Percentiles rank a stretch among this genome's conserved stretches.
Evolutionary conservation across 2,113 vertebrate genomes (phyloP).

Genomic region (Poicephalus gulielmi): DNA sequence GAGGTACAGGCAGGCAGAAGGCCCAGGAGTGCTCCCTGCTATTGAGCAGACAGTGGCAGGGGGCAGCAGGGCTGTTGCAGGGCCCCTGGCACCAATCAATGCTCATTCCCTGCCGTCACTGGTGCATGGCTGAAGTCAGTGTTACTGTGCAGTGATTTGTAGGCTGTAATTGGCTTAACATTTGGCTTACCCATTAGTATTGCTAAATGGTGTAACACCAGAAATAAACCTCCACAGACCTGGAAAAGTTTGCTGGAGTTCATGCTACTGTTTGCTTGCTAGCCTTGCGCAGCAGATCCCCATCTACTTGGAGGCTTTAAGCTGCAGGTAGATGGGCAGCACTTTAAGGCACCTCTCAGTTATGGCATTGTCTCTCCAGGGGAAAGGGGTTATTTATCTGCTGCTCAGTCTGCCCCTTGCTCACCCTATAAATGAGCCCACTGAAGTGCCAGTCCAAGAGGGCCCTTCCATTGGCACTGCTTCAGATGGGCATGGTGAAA

Average conservation of each 20-base stretch:
- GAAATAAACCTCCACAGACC: background rate
- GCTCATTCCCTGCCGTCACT: background rate
- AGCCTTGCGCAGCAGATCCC: fast-evolving
- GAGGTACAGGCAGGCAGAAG: background rate
- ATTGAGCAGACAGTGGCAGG: fast-evolving
- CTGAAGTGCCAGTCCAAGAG: too few species aligned
- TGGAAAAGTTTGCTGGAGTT: background rate
- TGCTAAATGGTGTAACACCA: background rate
- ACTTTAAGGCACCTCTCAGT: background rate
- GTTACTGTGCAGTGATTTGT: slow-evolving; percentile 1
- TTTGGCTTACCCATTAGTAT: slow-evolving; percentile 10
- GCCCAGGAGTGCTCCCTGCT: background rate
- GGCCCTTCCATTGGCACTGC: background rate
- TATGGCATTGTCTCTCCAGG: fast-evolving
- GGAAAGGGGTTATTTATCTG: background rate
- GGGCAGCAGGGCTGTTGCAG: background rate
- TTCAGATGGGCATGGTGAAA: background rate
- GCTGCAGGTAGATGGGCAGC: background rate
- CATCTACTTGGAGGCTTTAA: fast-evolving
- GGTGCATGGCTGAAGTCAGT: background rate
- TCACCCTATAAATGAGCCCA: background rate
- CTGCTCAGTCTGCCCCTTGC: background rate
- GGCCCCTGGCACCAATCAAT: background rate
- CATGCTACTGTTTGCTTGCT: fast-evolving
- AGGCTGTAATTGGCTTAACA: slow-evolving; percentile 48